Percentiles rank a stretch among this genome's conserved stretches.
These are phyloP conservation scores for Popillia japonica DNA, from an alignment of 1,140 invertebrate species.

Conservation along the genomic window DNA sequence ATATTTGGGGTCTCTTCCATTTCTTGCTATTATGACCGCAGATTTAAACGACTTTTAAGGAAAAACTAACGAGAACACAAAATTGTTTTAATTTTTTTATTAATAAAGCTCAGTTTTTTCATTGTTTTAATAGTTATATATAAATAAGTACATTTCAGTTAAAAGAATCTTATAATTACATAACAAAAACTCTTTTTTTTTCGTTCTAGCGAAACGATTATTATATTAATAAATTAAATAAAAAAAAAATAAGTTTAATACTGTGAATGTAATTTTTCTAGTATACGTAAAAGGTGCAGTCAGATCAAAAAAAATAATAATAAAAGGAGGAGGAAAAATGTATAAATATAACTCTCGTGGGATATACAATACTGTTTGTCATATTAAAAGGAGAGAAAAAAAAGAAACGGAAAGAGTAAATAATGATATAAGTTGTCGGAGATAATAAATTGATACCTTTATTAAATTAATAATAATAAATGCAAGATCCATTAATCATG, in stretches of 20 bases:
- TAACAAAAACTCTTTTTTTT: slow-evolving; percentile 1
- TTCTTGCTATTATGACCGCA: too few species aligned
- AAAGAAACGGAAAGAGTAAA: too few species aligned
- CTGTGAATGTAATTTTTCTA: slow-evolving; percentile 15
- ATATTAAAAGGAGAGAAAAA: too few species aligned
- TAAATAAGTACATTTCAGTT: slow-evolving; percentile 16
- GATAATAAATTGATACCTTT: too few species aligned
- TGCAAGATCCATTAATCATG: too few species aligned
- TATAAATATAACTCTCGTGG: too few species aligned
- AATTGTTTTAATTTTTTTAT: not conserved
- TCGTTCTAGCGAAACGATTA: not conserved
- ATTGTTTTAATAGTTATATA: not conserved
- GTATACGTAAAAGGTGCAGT: not conserved
- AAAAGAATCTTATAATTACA: slow-evolving; percentile 12
- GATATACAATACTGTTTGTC: too few species aligned
- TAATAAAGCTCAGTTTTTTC: slow-evolving; percentile 1
- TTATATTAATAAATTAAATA: not conserved
- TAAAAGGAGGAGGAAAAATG: not conserved
- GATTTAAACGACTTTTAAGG: too few species aligned
- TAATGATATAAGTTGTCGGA: too few species aligned
- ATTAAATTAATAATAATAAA: too few species aligned
- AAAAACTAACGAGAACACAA: not conserved
- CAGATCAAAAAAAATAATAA: not conserved
- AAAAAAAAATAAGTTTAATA: not conserved
- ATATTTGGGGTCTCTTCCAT: too few species aligned